Evolutionary conservation across 2,113 vertebrate species (phyloP).

Genomic region (Malurus melanocephalus): DNA sequence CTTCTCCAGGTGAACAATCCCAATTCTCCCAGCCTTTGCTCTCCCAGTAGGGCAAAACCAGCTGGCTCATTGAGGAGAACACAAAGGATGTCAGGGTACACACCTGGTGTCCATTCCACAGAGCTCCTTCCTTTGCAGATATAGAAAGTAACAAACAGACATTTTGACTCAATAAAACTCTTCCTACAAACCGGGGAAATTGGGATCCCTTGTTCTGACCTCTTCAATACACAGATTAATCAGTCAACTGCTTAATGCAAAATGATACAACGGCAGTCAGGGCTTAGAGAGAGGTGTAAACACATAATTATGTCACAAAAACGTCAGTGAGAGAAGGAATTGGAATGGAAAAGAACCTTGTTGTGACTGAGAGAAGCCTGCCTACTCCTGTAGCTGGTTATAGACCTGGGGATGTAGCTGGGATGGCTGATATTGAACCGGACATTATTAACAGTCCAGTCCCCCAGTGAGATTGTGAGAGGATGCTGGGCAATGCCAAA

Average conservation of each 20-base stretch:
- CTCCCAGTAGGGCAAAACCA: neutral
- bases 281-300: neutral
- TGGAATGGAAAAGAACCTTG: neutral
- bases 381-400: neutral
- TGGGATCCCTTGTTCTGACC: neutral
- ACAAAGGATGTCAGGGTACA: neutral
- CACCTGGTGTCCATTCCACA: neutral
- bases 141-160: neutral
- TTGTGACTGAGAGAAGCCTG: neutral
- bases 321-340: neutral
- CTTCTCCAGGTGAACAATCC: no score
- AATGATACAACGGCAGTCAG: rapidly evolving
- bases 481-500: neutral
- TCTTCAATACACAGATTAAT: neutral
- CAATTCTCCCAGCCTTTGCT: neutral
- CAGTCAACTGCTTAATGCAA: neutral
- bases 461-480: neutral
- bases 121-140: neutral
- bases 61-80: neutral
- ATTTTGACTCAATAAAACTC: neutral
- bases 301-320: neutral
- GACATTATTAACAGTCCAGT: neutral
- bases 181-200: neutral
- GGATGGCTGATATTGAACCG: rapidly evolving
- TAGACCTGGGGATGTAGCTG: neutral